A percentile compares a stretch with the other conserved stretches of the same genome.
Conservation (phyloP, 1,140 invertebrate genomes). For the Ceratina japonica region DNA sequence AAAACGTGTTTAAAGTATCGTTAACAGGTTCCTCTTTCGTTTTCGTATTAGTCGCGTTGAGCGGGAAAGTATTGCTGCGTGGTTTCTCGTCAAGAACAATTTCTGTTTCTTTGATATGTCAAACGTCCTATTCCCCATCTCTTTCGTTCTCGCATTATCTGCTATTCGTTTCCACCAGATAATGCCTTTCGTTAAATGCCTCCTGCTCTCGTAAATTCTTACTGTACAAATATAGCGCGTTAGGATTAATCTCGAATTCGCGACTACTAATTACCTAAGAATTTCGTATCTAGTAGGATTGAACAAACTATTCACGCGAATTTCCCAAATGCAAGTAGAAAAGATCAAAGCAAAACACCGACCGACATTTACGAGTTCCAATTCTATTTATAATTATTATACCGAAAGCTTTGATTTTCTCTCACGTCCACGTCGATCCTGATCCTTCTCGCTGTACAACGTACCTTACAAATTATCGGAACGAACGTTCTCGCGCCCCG, state of each 20-base stretch:
- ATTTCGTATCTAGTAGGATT: not conserved
- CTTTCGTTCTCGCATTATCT: not conserved
- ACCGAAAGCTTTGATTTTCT: not conserved
- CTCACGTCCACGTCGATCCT: not conserved
- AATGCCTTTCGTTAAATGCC: too few species aligned
- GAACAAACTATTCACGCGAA: not conserved
- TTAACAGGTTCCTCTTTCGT: conserved; percentile 20
- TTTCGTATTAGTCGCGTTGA: conserved; percentile 73
- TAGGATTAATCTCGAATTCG: not conserved
- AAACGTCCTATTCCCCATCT: conserved; percentile 55
- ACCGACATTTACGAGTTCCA: conserved; percentile 21
- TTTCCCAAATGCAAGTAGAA: conserved; percentile 11
- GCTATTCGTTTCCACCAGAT: not conserved
- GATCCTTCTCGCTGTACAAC: conserved; percentile 29
- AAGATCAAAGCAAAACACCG: conserved; percentile 32
- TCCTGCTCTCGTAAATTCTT: not conserved
- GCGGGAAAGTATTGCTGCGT: conserved; percentile 76
- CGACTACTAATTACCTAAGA: not conserved
- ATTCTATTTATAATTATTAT: not conserved
- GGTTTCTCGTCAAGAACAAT: conserved; percentile 71
- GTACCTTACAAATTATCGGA: conserved; percentile 41
- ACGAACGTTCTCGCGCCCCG: conserved; percentile 11
- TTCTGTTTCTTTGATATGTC: conserved; percentile 75
- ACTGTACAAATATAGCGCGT: not conserved
- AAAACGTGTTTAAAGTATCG: conserved; percentile 61